phyloP scores from a whole-genome alignment of 2,888 invertebrate species.

The Tubiluchus corallicola region DNA sequence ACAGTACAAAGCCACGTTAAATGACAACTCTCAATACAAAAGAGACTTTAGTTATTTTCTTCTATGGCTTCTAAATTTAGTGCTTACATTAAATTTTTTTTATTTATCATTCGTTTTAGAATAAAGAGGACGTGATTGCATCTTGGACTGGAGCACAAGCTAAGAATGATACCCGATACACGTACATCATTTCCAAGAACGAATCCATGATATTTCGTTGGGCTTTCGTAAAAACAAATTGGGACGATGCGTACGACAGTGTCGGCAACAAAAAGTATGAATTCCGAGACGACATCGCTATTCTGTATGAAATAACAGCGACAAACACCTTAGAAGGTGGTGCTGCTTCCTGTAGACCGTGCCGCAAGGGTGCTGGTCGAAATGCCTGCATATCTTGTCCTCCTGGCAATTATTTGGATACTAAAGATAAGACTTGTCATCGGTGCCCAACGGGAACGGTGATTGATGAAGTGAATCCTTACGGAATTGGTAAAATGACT shows the following conservation, averaged over 20 bases:
- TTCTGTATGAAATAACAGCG: slow-evolving; percentile 35
- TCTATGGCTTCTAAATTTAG: no score
- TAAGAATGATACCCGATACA: no score
- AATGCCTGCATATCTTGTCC: slow-evolving; percentile 36
- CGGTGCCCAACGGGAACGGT: neutral
- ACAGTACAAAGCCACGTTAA: no score
- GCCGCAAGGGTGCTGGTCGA: slow-evolving; percentile 22
- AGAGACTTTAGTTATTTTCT: no score
- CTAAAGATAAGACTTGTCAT: slow-evolving; percentile 19
- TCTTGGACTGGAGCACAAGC: no score
- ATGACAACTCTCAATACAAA: no score
- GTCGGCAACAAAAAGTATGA: slow-evolving; percentile 8
- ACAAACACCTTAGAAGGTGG: slow-evolving; percentile 37
- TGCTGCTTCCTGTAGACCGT: slow-evolving; percentile 34
- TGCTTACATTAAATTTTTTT: no score
- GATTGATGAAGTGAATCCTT: neutral
- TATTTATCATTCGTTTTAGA: no score
- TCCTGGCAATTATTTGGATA: slow-evolving; percentile 33
- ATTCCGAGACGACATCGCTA: slow-evolving; percentile 29
- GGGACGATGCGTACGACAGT: slow-evolving; percentile 15
- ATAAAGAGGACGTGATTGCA: no score
- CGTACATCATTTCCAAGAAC: slow-evolving; percentile 28
- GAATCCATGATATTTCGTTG: slow-evolving; percentile 32
- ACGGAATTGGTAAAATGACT: neutral
- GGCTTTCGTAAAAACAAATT: slow-evolving; percentile 30